Percentiles rank a stretch among this genome's conserved stretches.
phyloP scores from a whole-genome alignment of 2,888 invertebrate genomes.

The Pyrrhia umbra region DNA sequence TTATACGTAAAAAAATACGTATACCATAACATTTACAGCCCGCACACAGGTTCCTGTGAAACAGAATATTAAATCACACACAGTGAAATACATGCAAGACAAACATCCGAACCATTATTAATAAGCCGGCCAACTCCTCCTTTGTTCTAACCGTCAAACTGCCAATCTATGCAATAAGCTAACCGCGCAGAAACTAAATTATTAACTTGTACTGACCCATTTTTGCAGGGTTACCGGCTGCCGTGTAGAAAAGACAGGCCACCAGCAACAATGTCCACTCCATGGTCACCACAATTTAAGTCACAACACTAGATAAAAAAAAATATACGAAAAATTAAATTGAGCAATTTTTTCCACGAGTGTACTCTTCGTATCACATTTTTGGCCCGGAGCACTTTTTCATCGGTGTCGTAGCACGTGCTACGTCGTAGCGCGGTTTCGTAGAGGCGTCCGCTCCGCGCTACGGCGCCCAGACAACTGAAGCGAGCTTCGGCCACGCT shows the following conservation, averaged over 20 bases:
- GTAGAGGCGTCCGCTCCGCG: conserved; percentile 75
- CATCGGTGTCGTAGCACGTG: conserved; percentile 67
- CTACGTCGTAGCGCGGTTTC: conserved; percentile 65
- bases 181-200: conserved; percentile 76
- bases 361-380: conserved; percentile 74
- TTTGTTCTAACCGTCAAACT: conserved; percentile 78
- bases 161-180: conserved; percentile 75
- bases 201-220: conserved; percentile 85
- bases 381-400: conserved; percentile 70
- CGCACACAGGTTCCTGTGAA: conserved; percentile 9
- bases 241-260: conserved; percentile 70
- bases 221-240: conserved; percentile 84
- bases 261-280: conserved; percentile 77
- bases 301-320: conserved; percentile 64
- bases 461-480: conserved; percentile 85
- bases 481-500: conserved; percentile 76
- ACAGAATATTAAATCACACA: conserved; percentile 48
- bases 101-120: conserved; percentile 56
- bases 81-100: conserved; percentile 56
- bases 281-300: conserved; percentile 74
- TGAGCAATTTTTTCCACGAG: conserved; percentile 67
- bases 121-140: conserved; percentile 63
- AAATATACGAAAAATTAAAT: conserved; percentile 67
- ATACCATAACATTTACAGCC: neutral
- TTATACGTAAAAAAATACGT: no score